Evolutionary conservation across 1,140 invertebrate genomes (phyloP).

Genomic region (Saxidomus purpurata): DNA sequence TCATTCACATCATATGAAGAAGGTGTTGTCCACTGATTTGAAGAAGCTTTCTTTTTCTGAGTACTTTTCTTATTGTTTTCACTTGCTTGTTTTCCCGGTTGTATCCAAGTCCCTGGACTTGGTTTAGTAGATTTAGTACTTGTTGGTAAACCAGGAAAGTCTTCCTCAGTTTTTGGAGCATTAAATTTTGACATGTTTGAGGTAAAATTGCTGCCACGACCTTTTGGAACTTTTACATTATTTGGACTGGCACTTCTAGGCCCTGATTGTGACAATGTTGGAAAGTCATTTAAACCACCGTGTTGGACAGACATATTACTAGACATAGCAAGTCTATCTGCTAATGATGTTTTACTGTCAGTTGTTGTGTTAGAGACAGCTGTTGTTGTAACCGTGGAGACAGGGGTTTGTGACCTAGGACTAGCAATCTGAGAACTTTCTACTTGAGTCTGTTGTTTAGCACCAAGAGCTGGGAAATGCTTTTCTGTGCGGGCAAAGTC

Average conservation of each 20-base stretch:
- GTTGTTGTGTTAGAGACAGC: slow-evolving; percentile 4
- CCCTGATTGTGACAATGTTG: slow-evolving; percentile 65
- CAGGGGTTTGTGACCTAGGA: not conserved
- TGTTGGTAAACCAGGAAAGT: slow-evolving; percentile 72
- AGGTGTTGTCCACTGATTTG: not conserved
- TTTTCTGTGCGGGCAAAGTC: slow-evolving; percentile 66
- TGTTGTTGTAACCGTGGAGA: not conserved
- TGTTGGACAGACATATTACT: slow-evolving; percentile 76
- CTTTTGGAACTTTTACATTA: not conserved
- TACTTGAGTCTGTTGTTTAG: not conserved
- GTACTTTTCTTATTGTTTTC: not conserved
- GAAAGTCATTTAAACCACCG: slow-evolving; percentile 81
- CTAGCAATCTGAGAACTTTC: not conserved
- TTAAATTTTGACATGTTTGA: not conserved
- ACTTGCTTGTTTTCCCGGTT: not conserved
- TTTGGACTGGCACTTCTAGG: not conserved
- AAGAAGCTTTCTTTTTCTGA: slow-evolving; percentile 25
- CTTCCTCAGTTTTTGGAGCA: slow-evolving; percentile 56
- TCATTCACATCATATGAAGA: slow-evolving; percentile 76
- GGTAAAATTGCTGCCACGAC: slow-evolving; percentile 21
- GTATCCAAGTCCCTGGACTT: slow-evolving; percentile 18
- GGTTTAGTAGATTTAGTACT: slow-evolving; percentile 5
- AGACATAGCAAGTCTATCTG: slow-evolving; percentile 72
- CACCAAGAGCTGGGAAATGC: slow-evolving; percentile 69
- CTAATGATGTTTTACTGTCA: slow-evolving; percentile 67